phyloP scores from a whole-genome alignment of 2,113 vertebrate species.

The Macquaria australasica region DNA sequence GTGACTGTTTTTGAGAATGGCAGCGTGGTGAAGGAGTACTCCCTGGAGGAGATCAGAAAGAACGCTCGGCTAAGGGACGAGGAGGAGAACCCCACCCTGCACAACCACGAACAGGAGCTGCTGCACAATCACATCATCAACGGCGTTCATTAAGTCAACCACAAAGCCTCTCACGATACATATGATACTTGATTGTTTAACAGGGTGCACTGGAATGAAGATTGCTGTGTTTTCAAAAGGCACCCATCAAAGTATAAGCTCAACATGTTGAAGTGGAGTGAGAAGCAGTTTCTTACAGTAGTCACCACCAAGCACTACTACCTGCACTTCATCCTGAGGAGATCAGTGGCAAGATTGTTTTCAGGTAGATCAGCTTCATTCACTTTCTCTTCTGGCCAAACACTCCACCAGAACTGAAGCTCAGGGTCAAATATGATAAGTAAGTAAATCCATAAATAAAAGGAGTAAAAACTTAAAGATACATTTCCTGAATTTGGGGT shows the following conservation, averaged over 20 bases:
- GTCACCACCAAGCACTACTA: neutral
- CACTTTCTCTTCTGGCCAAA: neutral
- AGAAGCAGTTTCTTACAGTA: conserved; percentile 3
- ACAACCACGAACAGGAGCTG: conserved; percentile 74
- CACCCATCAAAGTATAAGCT: neutral
- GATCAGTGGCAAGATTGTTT: neutral
- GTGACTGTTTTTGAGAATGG: conserved; percentile 85
- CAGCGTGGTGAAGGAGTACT: conserved; percentile 80
- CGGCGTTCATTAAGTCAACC: conserved; percentile 70
- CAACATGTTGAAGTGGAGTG: neutral
- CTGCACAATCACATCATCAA: conserved; percentile 81
- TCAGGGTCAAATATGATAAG: conserved; percentile 29
- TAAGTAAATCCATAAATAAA: neutral
- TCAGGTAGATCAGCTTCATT: neutral
- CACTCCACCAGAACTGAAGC: neutral
- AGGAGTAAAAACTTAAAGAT: neutral
- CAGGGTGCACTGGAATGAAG: neutral
- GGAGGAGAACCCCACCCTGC: conserved; percentile 57
- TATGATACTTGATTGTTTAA: neutral
- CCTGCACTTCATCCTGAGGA: neutral
- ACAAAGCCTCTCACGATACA: neutral
- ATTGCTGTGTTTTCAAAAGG: neutral
- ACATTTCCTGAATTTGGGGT: neutral
- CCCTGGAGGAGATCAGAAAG: conserved; percentile 85
- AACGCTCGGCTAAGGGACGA: conserved; percentile 80